These are phyloP conservation scores for Paelopatides confundens DNA, from an alignment of 53 echinoderm and acorn worm species.

Conservation along the genomic window DNA sequence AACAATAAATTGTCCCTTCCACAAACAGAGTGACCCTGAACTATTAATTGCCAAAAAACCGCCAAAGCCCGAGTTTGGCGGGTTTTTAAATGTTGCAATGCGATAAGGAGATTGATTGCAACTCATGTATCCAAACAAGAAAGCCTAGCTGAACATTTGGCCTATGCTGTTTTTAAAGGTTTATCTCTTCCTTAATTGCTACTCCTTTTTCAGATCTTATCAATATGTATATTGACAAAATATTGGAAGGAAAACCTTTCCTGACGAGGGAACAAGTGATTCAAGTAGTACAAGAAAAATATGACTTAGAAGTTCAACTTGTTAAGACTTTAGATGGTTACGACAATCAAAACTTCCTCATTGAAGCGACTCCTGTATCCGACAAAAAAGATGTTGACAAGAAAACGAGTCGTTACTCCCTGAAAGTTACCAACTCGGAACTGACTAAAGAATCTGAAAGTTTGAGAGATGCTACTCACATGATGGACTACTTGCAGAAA, in stretches of 20 bases:
- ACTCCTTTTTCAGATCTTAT: too few species aligned
- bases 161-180: too few species aligned
- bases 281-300: background rate
- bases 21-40: too few species aligned
- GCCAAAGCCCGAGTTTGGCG: too few species aligned
- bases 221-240: background rate
- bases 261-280: background rate
- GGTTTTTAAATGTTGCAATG: too few species aligned
- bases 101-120: too few species aligned
- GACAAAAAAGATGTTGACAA: background rate
- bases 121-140: too few species aligned
- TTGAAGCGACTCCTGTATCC: background rate
- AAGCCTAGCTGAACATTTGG: too few species aligned
- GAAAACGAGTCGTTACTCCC: background rate
- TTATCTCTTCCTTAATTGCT: too few species aligned
- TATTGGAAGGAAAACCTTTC: conserved; percentile 1
- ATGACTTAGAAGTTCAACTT: background rate
- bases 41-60: too few species aligned
- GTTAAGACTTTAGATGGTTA: conserved; percentile 6
- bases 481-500: background rate
- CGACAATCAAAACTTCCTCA: conserved; percentile 24
- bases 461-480: background rate
- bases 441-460: background rate
- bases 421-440: conserved; percentile 7
- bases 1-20: too few species aligned